Base-by-base conservation (phyloP, 2,797 vertebrate genomes). In the Melanogrammus aeglefinus region DNA sequence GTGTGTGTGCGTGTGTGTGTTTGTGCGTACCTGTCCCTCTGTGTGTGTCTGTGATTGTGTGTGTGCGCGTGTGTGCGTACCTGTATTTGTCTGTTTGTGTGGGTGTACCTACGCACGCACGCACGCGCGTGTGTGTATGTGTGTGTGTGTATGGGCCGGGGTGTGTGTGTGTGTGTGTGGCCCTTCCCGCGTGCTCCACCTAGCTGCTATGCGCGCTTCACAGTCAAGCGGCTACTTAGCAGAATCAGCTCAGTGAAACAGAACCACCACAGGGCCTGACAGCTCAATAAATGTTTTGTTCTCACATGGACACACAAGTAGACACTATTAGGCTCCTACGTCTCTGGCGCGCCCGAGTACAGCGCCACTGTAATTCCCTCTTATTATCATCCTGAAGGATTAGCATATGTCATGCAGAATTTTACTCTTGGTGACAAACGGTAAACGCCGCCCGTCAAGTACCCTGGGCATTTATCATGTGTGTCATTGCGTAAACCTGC, bases 311-410 rank as follows among this genome's bases (percentile, higher is more conserved):
- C 24, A 33, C 69, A 71, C 85, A 84, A 82, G 83, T 81, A 86
- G 79, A 88, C 81, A 75, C 76, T 57, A 88, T 91, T 89, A 91
- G 90, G 88, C 85, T 84, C 77, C 76, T 38, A 33, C 85, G 87
- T 89, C 14, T 88, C 81, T 78, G 82, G 74, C 1, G 6, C 76
- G 77, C 51, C 73, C 36, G 77, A 89, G 27, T 39, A 39, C 38
- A 39, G 38, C 38, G 41, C 12, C 82, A 78, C 79, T 86, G 82
- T 82, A 88, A 89, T 91, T 90, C 88, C 89, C 81, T 78, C 82
- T 87, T 84, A 90, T 91, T 89, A 73, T 35, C 57, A n/a, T 21
- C 57, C 38, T 8, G 38, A 12, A 63, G 21, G 16, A 63, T 12
- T 14, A 63, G n/a, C 14, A 16, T 16, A 29, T 33, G 29, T 29